These are phyloP conservation scores for Bombylius major DNA, from an alignment of 2,888 invertebrate genomes.

Conservation along the genomic window DNA sequence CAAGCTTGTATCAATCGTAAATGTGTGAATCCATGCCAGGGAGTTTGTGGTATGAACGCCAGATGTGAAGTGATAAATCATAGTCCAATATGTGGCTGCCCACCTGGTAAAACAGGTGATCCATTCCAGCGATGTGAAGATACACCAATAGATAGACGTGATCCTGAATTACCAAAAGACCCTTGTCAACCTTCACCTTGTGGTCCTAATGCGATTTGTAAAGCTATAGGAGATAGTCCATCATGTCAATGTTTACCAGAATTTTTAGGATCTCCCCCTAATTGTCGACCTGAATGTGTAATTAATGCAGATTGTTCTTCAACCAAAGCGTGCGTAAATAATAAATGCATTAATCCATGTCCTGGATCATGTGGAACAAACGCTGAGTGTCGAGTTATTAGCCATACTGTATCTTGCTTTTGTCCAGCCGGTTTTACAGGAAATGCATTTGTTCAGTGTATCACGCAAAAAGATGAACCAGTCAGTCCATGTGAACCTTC, in stretches of 20 bases:
- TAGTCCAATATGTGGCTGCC: slow-evolving; percentile 57
- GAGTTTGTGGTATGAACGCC: slow-evolving; percentile 56
- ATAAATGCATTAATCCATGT: slow-evolving; percentile 71
- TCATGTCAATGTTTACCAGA: slow-evolving; percentile 65
- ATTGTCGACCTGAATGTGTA: slow-evolving; percentile 70
- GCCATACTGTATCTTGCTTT: slow-evolving; percentile 68
- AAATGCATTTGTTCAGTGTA: slow-evolving; percentile 70
- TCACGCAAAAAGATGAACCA: slow-evolving; percentile 40
- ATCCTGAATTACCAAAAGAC: slow-evolving; percentile 33
- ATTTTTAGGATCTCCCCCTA: slow-evolving; percentile 67
- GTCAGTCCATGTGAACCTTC: slow-evolving; percentile 71
- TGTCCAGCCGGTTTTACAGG: slow-evolving; percentile 66
- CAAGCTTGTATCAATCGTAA: slow-evolving; percentile 55
- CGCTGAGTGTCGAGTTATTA: slow-evolving; percentile 66
- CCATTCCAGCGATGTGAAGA: slow-evolving; percentile 63
- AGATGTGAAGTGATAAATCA: slow-evolving; percentile 59
- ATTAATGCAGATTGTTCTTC: slow-evolving; percentile 70
- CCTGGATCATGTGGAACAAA: slow-evolving; percentile 69
- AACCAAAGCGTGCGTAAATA: slow-evolving; percentile 64
- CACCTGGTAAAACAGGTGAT: slow-evolving; percentile 54
- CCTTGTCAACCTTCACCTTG: slow-evolving; percentile 70
- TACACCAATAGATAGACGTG: slow-evolving; percentile 32
- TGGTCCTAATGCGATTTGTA: slow-evolving; percentile 67
- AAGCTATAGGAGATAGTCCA: slow-evolving; percentile 49
- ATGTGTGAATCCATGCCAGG: slow-evolving; percentile 58